Percentiles rank a stretch among this genome's conserved stretches.
Conservation (phyloP, 1,140 invertebrate genomes). For the Globodera rostochiensis region DNA sequence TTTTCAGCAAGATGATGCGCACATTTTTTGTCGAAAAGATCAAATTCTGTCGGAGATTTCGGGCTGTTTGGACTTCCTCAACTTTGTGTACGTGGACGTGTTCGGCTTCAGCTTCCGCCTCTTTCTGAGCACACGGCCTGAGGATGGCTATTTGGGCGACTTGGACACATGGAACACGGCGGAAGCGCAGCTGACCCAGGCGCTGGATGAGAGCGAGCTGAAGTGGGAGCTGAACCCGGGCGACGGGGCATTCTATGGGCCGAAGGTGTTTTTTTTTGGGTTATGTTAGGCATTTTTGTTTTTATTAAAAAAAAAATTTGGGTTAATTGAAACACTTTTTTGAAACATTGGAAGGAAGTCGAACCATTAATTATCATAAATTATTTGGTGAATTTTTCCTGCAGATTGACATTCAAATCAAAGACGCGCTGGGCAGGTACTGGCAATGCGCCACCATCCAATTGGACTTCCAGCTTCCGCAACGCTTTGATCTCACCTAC, state of each 20-base stretch:
- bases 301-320: constrained; percentile 19
- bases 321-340: constrained; percentile 11
- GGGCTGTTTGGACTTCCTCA: constrained; percentile 80
- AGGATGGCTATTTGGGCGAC: constrained; percentile 88
- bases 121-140: constrained; percentile 87
- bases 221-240: constrained; percentile 84
- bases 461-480: constrained; percentile 94
- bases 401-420: constrained; percentile 92
- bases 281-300: no score
- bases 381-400: constrained; percentile 6
- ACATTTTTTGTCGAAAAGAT: constrained; percentile 90
- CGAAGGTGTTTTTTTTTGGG: constrained; percentile 76
- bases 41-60: constrained; percentile 70
- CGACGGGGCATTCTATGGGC: constrained; percentile 98
- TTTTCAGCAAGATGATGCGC: constrained; percentile 98
- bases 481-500: constrained; percentile 83
- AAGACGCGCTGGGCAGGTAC: constrained; percentile 83
- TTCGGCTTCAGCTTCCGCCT: constrained; percentile 94
- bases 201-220: constrained; percentile 81
- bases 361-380: not conserved
- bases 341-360: constrained; percentile 17
- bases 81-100: constrained; percentile 78
- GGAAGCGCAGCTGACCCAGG: constrained; percentile 74
- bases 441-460: constrained; percentile 98
- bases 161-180: constrained; percentile 84